Evolutionary conservation across 2,888 invertebrate species (phyloP), one percentile per base, ranked within the genome.

Genomic region (Sylvicola cinctus): DNA sequence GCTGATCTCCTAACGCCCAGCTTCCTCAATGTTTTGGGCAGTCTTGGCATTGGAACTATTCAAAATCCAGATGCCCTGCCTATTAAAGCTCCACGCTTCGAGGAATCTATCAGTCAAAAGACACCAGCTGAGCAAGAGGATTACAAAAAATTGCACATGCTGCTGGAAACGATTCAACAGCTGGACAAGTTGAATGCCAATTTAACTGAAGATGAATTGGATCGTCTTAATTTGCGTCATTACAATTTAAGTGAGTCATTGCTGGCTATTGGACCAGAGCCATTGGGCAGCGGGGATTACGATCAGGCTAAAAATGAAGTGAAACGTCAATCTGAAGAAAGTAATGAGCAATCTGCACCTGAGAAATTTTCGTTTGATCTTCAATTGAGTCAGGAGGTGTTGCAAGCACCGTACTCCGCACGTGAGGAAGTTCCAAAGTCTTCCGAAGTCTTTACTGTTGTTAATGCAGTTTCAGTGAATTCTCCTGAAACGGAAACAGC

Each of bases 231-330:
- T 41, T 40, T 54, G 32, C 46, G 50, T 3, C 41, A 52, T 46
- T 41, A 44, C 52, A 40, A 56, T 41, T 42, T 54, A 44, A 41
- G 48, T 49, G 41, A 49, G 51, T 34, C 48, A 37, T 30, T 59
- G 45, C 45, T 44, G 49, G 43, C 49, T 38, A 51, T 49, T 17
- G 49, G 50, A 12, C 60, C 61, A 3, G 54, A 63, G 49, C 59
- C 62, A 2, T 39, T 61, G 3, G 49, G 51, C 26, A 52, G 52
- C 28, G 42, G 48, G 25, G 45, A 49, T 15, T 15, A 46, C 16
- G 49, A 48, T 17, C 51, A 58, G 38, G 44, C 45, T 29, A 66
- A 61, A 46, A 62, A 58, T 46, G 66, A 61, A 45, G 58, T 61
- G 30, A 67, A 64, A 51, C 48, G 68, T 12, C 64, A 66, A 46